A percentile compares a stretch with the other conserved stretches of the same genome.
phyloP scores from a whole-genome alignment of 1,140 invertebrate genomes.

The Orussus abietinus region DNA sequence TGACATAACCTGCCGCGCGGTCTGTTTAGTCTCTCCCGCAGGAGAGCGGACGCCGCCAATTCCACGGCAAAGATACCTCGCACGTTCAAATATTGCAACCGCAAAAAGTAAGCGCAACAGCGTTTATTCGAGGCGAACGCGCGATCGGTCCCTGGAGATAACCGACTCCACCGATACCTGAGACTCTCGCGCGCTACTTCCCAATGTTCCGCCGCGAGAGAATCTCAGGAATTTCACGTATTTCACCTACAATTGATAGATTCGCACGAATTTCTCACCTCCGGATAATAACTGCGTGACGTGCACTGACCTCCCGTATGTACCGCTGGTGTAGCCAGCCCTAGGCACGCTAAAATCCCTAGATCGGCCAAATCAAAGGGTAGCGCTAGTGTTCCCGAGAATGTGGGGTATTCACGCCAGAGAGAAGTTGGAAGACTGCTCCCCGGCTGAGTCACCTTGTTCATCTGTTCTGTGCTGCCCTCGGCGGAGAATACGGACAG shows the following conservation, averaged over 20 bases:
- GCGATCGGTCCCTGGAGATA: background rate
- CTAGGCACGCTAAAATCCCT: background rate
- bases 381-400: no score
- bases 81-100: conserved; percentile 1
- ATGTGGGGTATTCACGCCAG: no score
- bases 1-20: conserved; percentile 48
- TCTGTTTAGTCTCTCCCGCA: conserved; percentile 20
- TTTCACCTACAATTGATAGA: conserved; percentile 20
- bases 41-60: conserved; percentile 11
- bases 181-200: conserved; percentile 19
- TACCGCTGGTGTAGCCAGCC: background rate
- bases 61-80: background rate
- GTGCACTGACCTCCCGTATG: conserved; percentile 43
- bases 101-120: conserved; percentile 11
- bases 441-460: no score
- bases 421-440: no score
- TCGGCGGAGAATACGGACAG: no score
- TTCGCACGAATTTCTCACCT: conserved; percentile 27
- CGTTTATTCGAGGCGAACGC: conserved; percentile 2
- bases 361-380: no score
- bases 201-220: conserved; percentile 23
- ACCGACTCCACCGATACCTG: background rate
- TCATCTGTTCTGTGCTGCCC: no score
- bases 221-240: conserved; percentile 19
- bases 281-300: conserved; percentile 45